Percentiles rank a stretch among this genome's conserved stretches.
Conservation (phyloP, 2,113 vertebrate species). For the Passer montanus region DNA sequence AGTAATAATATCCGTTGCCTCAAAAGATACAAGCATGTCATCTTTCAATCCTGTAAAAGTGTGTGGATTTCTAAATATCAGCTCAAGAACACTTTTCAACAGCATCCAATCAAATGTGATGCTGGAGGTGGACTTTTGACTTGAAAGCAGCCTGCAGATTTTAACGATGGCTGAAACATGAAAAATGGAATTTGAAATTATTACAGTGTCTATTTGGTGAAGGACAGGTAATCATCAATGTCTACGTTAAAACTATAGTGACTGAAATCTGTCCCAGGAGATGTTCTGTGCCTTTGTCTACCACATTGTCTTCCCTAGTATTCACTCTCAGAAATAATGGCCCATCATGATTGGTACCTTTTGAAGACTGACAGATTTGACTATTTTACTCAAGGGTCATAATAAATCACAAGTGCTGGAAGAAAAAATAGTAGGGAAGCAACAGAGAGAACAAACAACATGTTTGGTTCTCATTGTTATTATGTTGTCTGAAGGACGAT, state of each 20-base stretch:
- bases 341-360: neutral
- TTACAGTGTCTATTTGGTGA: neutral
- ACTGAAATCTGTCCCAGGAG: slow-evolving; percentile 32
- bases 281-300: neutral
- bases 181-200: slow-evolving; percentile 28
- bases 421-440: neutral
- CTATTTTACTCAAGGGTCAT: slow-evolving; percentile 3
- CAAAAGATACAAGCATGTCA: neutral
- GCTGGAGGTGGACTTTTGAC: neutral
- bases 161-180: neutral
- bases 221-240: slow-evolving; percentile 23
- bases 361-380: slow-evolving; percentile 24
- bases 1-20: neutral
- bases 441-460: slow-evolving; percentile 28
- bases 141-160: neutral
- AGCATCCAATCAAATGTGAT: neutral
- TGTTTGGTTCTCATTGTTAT: neutral
- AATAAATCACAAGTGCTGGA: slow-evolving; percentile 13
- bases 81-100: neutral
- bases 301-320: neutral
- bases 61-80: neutral
- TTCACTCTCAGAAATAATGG: slow-evolving; percentile 15
- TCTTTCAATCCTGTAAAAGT: neutral
- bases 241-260: neutral
- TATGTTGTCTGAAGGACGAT: slow-evolving; percentile 12